Evolutionary conservation across 2,888 invertebrate species (phyloP).

Genomic region (Ennomos erosarius): DNA sequence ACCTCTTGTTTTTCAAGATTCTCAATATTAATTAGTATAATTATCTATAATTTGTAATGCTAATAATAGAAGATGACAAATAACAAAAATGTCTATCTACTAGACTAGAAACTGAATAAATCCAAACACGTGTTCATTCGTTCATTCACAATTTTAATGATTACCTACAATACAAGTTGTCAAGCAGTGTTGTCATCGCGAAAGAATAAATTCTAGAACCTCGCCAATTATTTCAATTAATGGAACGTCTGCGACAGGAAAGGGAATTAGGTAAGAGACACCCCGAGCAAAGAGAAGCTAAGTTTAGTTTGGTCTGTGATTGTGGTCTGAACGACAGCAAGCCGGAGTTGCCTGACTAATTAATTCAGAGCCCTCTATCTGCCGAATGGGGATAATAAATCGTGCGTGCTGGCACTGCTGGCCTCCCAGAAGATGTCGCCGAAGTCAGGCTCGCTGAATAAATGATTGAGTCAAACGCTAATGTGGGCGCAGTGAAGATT

Average conservation of each 20-base stretch:
- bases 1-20: too few species aligned
- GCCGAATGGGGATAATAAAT: slow-evolving; percentile 77
- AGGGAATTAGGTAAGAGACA: slow-evolving; percentile 71
- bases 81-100: too few species aligned
- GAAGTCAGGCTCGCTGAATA: slow-evolving; percentile 70
- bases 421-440: slow-evolving; percentile 83
- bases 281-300: slow-evolving; percentile 58
- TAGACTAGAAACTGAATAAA: too few species aligned
- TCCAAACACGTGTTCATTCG: neutral
- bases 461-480: slow-evolving; percentile 79
- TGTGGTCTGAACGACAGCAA: slow-evolving; percentile 79
- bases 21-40: too few species aligned
- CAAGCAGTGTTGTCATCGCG: slow-evolving; percentile 70
- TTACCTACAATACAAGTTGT: slow-evolving; percentile 50
- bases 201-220: slow-evolving; percentile 70
- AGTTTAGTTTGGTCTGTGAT: slow-evolving; percentile 74
- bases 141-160: slow-evolving; percentile 53
- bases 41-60: too few species aligned
- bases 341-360: slow-evolving; percentile 72
- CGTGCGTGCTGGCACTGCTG: slow-evolving; percentile 74
- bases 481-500: slow-evolving; percentile 39
- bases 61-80: too few species aligned
- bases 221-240: slow-evolving; percentile 84
- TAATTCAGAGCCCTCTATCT: slow-evolving; percentile 75
- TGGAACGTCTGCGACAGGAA: slow-evolving; percentile 80